Evolutionary conservation across 1,140 invertebrate species (phyloP).

Genomic region (Drosophila obscura): DNA sequence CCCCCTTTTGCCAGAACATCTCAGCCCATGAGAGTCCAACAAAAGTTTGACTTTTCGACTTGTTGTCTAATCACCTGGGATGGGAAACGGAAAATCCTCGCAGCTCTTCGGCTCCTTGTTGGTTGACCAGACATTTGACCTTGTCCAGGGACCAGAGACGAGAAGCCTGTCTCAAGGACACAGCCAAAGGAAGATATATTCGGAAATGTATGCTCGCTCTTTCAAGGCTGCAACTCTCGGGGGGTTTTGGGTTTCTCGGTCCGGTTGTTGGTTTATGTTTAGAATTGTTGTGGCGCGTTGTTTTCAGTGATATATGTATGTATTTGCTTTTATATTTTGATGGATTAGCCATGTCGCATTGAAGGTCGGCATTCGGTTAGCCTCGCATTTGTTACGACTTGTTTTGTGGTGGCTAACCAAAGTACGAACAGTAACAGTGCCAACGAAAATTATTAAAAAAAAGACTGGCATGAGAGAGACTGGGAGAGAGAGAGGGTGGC

Average conservation of each 20-base stretch:
- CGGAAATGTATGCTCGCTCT: conserved; percentile 3
- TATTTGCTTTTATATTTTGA: conserved; percentile 53
- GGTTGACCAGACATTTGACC: conserved; percentile 53
- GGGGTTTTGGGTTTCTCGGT: conserved; percentile 60
- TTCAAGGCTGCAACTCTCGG: conserved; percentile 43
- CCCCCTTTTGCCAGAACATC: background rate
- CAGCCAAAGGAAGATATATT: conserved; percentile 18
- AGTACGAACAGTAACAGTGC: conserved; percentile 22
- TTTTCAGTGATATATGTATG: conserved; percentile 51
- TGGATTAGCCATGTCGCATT: conserved; percentile 63
- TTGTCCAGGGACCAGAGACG: conserved; percentile 18
- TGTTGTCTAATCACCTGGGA: conserved; percentile 58
- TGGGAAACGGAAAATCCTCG: no score
- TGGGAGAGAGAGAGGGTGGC: background rate
- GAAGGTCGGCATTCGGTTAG: conserved; percentile 48
- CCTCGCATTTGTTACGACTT: conserved; percentile 64
- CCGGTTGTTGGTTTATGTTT: conserved; percentile 41
- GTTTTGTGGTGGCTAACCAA: conserved; percentile 58
- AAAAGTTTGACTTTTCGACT: conserved; percentile 65
- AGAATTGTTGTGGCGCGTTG: conserved; percentile 70
- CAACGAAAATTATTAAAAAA: conserved; percentile 9
- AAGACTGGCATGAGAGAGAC: no score
- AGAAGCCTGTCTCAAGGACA: conserved; percentile 50
- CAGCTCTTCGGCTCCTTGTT: conserved; percentile 33
- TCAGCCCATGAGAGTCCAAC: background rate